A percentile compares a stretch with the other conserved stretches of the same genome.
These are phyloP conservation scores for Hydrozoanthus gracilis DNA, from an alignment of 92 coral and sea anemone genomes.

Conservation along the genomic window DNA sequence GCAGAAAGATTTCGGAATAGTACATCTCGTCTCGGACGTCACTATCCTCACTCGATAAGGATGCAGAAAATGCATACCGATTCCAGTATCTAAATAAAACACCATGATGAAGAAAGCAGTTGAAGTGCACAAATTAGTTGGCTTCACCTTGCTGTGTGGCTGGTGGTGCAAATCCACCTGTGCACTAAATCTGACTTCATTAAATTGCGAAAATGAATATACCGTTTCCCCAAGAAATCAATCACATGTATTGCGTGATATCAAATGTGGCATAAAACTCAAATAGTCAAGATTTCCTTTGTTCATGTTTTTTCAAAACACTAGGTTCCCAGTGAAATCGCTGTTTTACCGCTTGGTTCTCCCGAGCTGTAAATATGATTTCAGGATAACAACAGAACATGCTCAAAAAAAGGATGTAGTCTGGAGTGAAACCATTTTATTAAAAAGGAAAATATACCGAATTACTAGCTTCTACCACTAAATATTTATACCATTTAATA, in stretches of 20 bases:
- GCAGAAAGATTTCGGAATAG: background rate
- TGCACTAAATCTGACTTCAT: background rate
- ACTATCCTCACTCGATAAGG: no score
- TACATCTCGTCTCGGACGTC: background rate
- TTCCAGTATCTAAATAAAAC: background rate
- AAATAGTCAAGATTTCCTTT: slow-evolving; percentile 3
- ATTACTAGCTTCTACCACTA: background rate
- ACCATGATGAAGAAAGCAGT: background rate
- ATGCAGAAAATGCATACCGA: no score
- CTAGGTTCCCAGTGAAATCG: slow-evolving; percentile 4
- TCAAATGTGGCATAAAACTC: background rate
- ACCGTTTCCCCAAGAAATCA: background rate
- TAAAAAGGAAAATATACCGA: background rate
- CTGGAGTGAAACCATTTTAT: background rate
- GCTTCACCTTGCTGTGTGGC: slow-evolving; percentile 19
- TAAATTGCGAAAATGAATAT: slow-evolving; percentile 5
- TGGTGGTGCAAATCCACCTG: slow-evolving; percentile 18
- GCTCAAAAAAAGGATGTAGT: background rate
- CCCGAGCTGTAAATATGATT: background rate
- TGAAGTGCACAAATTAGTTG: background rate
- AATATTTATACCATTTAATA: no score
- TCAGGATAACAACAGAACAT: background rate
- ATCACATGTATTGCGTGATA: slow-evolving; percentile 4
- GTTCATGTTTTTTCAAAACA: background rate
- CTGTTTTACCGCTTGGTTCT: slow-evolving; percentile 1